phyloP scores from a whole-genome alignment of 1,140 invertebrate species.

The Marisa cornuarietis region DNA sequence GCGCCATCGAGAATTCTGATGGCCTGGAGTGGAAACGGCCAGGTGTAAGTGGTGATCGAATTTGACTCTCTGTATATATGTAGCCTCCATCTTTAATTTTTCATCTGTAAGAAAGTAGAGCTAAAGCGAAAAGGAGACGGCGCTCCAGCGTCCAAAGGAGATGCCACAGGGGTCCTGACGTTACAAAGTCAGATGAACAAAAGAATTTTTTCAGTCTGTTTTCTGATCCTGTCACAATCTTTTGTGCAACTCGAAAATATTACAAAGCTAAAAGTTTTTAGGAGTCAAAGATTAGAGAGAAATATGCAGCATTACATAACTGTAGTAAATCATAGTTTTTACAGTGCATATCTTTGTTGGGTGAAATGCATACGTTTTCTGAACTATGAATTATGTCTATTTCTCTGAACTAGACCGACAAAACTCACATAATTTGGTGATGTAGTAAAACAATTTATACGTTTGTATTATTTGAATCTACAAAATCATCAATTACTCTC shows the following conservation, averaged over 20 bases:
- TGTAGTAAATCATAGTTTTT: no score
- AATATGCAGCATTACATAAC: no score
- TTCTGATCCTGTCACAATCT: not conserved
- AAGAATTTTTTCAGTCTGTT: not conserved
- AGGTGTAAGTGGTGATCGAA: not conserved
- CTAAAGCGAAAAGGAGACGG: not conserved
- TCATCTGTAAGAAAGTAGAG: not conserved
- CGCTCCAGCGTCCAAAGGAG: not conserved
- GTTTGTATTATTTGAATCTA: not conserved
- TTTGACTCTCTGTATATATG: not conserved
- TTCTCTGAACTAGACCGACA: no score
- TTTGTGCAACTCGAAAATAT: not conserved
- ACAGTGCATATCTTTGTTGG: no score
- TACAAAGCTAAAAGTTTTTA: no score
- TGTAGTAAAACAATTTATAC: no score
- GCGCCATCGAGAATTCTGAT: no score
- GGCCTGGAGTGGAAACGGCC: not conserved
- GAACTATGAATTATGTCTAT: no score
- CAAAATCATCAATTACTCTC: not conserved
- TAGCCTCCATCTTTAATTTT: no score
- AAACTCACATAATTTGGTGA: no score
- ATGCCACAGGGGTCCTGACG: not conserved
- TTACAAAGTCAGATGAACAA: not conserved
- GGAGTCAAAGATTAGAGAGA: no score
- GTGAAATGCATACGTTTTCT: no score